Evolutionary conservation across 2,113 vertebrate species (phyloP), one percentile per base, ranked within the genome.

Genomic region (Daphoenositta chrysoptera): DNA sequence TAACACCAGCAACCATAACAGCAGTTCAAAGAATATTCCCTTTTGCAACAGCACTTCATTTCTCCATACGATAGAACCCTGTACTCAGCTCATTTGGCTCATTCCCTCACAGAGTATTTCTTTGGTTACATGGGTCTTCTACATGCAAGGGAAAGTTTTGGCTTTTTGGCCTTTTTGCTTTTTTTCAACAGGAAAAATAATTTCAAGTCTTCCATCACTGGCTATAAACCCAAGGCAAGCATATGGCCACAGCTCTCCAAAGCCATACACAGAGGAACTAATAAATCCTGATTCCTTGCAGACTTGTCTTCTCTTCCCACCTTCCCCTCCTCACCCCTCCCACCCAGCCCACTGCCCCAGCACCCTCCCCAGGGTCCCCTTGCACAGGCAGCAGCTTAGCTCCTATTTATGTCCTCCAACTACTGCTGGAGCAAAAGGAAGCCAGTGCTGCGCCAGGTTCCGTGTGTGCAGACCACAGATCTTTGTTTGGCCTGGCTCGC

Each of bases 241-340:
- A 57, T 9, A 83, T 45, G 51, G 91, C 51, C 79, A 68, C 83
- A 80, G 21, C 56, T 83, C 66, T 64, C 37, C 66, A 68, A 45
- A 76, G 90, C 87, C 42, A 51, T 88, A 35, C 64, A 27, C 64
- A 94, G 83, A 47, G 51, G 94, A 95, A 96, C 89, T 83, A 88
- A 94, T 94, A 97, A 95, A 95, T 96, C 83, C 83, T 6, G 17
- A 87, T 44, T 87, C 91, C 83, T 92, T 66, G 63, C 83, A 86
- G 95, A 44, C 76, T 73, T 20, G 68, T 63, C 86, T 92, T 66
- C 86, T 70, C 82, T 93, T 92, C 76, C 95, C 61, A 93, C 89
- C 79, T 77, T 94, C 76, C 84, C 79, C 73, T 63, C 26, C 79
- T 48, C 90, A 68, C 73, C 56, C 42, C 81, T 97, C 61, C 64